These are phyloP conservation scores for Drosophila ambigua DNA, from an alignment of 1,140 invertebrate species.

Conservation along the genomic window DNA sequence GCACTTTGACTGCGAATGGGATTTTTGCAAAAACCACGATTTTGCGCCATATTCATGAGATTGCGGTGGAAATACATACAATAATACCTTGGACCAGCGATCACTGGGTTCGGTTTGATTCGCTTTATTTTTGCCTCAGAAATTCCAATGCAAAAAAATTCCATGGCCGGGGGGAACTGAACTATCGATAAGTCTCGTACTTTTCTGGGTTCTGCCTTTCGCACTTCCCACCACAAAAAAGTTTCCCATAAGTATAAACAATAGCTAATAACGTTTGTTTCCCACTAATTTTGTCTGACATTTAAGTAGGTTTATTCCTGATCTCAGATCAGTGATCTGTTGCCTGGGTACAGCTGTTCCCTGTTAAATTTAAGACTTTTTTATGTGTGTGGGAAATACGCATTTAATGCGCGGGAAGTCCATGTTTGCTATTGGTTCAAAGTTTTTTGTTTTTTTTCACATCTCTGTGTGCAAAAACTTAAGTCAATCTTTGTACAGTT, in stretches of 20 bases:
- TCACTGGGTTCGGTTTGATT: conserved; percentile 11
- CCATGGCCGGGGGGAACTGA: neutral
- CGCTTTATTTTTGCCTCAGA: conserved; percentile 20
- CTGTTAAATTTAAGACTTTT: no score
- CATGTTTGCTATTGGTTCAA: no score
- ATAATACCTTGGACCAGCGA: conserved; percentile 39
- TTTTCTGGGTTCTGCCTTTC: conserved; percentile 29
- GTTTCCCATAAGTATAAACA: neutral
- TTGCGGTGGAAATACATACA: conserved; percentile 8
- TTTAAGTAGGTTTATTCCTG: neutral
- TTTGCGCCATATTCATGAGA: conserved; percentile 20
- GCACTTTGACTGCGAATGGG: conserved; percentile 33
- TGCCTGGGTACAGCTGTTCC: neutral
- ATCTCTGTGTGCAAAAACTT: no score
- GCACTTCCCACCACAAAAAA: neutral
- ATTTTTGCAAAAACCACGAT: conserved; percentile 28
- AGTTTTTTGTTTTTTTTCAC: no score
- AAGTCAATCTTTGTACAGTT: no score
- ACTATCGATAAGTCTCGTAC: neutral
- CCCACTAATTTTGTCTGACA: conserved; percentile 2
- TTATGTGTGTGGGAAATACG: no score
- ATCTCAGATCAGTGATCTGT: neutral
- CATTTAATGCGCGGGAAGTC: no score
- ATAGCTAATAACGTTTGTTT: neutral
- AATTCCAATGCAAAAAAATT: conserved; percentile 10